Base-by-base conservation (phyloP, 2,113 vertebrate species). In the Sterna hirundo region DNA sequence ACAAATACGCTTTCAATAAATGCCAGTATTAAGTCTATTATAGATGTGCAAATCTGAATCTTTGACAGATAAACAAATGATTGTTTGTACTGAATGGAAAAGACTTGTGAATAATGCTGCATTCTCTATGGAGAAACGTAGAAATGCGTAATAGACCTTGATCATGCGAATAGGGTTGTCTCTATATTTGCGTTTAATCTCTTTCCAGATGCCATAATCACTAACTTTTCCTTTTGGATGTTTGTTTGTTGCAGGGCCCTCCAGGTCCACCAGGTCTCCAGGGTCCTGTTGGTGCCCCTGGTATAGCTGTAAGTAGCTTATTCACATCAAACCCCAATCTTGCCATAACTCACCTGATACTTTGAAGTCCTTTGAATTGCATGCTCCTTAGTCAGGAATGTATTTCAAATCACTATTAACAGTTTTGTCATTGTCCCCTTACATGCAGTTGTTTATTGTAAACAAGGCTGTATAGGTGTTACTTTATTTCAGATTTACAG, bases 211-310 rank as follows among this genome's bases (percentile, higher is more conserved):
- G 81, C 75, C 62, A 78, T 47, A 84, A 49, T 90, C 77, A 81
- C 49, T 96, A 34, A 81, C 30, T 92, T 89, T 83, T 91, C 47
- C 91, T 93, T 81, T 75, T 86, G 91, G 46, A 23, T 90, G 75
- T 90, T 85, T 76, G 90, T 95, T 96, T 89, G 78, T 74, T 85
- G 4, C 96, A 99, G 99, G 99, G 99, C 98, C 99, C 99, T 90
- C 99, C 99, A 1, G 99, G 99, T 74, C 99, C 99, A 20, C 98
- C 98, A 55, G 99, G 99, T 97, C 98, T 99, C 88, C 99, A 99
- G 97, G 99, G 99, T 92, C 99, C 99, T 25, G 98, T 99, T 30
- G 99, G 99, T 60, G 99, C 99, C 42, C 99, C 99, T 40, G 99
- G 99, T 92, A 99, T 99, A 90, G 99, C 99, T 96, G 99, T 99